phyloP scores from a whole-genome alignment of 2,797 vertebrate genomes.

The Megaceryle alcyon region DNA sequence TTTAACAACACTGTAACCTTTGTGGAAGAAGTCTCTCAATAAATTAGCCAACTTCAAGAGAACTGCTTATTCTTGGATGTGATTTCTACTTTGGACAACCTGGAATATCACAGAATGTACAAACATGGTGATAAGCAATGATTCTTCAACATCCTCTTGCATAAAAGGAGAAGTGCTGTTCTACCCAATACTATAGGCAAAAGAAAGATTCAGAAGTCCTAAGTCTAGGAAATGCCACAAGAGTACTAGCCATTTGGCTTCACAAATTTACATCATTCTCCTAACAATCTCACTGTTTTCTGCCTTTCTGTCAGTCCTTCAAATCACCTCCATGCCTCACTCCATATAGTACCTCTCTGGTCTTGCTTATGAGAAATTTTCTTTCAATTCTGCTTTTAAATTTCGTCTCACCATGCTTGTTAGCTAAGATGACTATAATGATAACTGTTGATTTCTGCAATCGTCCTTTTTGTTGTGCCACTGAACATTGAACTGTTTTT shows the following conservation, averaged over 20 bases:
- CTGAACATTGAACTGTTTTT: background rate
- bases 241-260: background rate
- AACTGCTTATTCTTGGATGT: background rate
- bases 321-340: background rate
- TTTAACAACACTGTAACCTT: background rate
- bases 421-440: background rate
- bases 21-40: background rate
- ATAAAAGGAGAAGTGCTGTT: background rate
- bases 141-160: background rate
- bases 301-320: background rate
- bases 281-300: background rate
- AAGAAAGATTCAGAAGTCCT: background rate
- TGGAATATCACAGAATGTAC: background rate
- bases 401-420: background rate
- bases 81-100: background rate
- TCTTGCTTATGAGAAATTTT: background rate
- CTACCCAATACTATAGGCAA: background rate
- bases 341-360: background rate
- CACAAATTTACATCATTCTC: background rate
- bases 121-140: background rate
- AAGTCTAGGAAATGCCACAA: background rate
- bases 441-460: background rate
- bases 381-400: background rate
- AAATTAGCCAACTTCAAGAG: background rate
- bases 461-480: background rate